Evolutionary conservation across 2,888 invertebrate species (phyloP), one percentile per base, ranked within the genome.

Genomic region (Drosophila subsilvestris): DNA sequence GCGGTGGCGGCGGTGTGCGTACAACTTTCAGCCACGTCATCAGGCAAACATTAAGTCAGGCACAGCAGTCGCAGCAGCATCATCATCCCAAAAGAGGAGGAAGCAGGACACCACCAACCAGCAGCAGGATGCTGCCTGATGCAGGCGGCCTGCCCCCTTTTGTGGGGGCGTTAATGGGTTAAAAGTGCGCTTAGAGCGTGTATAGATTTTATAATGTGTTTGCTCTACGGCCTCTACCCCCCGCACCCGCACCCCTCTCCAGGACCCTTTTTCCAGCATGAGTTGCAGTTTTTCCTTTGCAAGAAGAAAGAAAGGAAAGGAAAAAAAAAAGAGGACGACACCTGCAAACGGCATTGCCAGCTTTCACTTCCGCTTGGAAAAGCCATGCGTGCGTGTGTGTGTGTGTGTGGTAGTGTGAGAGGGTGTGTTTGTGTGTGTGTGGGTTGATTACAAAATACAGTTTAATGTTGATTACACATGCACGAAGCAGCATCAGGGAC

Each of bases 381-480:
- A 62, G 42, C 20, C 58, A 47, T 50, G 57, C 48, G 7, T 29
- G 27, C 12, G 37, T 48, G 54, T 67, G 67, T 50, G 55, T 61
- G 27, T 20, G n/a, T n/a, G n/a, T n/a, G n/a, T n/a, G n/a, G n/a
- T 50, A 9, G 45, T 27, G 17, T 51, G 29, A 29, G 55, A 61
- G 49, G 49, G 51, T 18, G 60, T 44, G 55, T 56, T 56, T 47
- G 58, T 62, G 67, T 62, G 63, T 76, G 76, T 73, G 70, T 69
- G 75, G 73, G 61, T 82, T 87, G 85, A 85, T 85, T 85, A 82
- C 87, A 85, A 85, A 85, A 85, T 85, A 85, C 87, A 79, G 86
- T 87, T 87, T 85, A 87, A 85, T 85, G 86, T 85, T 85, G 87
- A 85, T 85, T 85, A 85, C 87, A 87, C 80, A 85, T 82, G 82